phyloP scores from a whole-genome alignment of 2,797 vertebrate genomes.

The Phrynocephalus guinanensis region DNA sequence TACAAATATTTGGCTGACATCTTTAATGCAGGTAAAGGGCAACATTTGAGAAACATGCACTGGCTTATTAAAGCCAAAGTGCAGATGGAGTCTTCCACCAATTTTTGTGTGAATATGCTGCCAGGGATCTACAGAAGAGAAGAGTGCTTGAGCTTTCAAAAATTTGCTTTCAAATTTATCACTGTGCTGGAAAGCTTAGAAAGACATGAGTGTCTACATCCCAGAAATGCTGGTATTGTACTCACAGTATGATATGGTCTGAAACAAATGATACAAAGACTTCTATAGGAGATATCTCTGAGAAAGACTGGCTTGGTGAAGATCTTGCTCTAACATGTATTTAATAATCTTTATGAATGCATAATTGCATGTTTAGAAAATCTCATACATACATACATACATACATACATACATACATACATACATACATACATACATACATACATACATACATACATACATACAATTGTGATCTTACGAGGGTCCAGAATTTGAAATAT shows the following conservation, averaged over 20 bases:
- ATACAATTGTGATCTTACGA: not conserved
- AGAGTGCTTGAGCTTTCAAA: not conserved
- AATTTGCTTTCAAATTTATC: not conserved
- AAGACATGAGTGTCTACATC: not conserved
- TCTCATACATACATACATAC: not conserved
- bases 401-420: not conserved
- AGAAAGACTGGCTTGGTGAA: too few species aligned
- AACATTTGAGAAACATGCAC: not conserved
- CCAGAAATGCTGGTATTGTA: not conserved
- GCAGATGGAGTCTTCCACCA: not conserved
- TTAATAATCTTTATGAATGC: not conserved
- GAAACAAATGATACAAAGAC: not conserved
- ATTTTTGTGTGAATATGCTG: too few species aligned
- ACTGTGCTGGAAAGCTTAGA: not conserved
- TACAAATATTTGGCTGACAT: not conserved
- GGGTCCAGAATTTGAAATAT: not conserved
- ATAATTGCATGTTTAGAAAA: not conserved
- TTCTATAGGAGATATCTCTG: not conserved
- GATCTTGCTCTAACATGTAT: too few species aligned
- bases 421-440: not conserved
- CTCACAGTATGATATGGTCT: not conserved
- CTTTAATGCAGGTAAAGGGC: not conserved
- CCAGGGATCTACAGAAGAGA: not conserved
- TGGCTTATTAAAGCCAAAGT: not conserved
- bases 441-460: not conserved